Evolutionary conservation across 2,888 invertebrate species (phyloP), one percentile per base, ranked within the genome.

Genomic region (Punctoribates punctum): DNA sequence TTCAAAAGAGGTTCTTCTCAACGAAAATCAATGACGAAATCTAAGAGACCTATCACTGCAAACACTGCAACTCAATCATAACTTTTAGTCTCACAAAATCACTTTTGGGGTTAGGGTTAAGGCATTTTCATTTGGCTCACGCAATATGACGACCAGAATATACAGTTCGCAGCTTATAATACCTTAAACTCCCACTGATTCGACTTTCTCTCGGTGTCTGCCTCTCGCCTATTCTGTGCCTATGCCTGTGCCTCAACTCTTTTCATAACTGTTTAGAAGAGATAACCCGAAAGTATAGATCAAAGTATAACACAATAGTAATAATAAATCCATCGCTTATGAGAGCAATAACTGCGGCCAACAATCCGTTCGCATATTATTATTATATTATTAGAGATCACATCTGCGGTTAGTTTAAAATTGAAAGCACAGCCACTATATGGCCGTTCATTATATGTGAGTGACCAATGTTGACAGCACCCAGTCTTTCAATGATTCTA

Each of bases 361-460:
- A 23, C 60, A 60, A 60, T 60, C 60, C 60, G 25, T 60, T 60
- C 60, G 48, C 48, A 60, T 60, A 60, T 60, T 60, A 60, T 60
- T 60, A 60, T 60, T 60, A 27, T 48, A 48, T 27, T 9, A 60
- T 60, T 60, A 23, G 8, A 60, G 9, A 9, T 15, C 23, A 60
- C 60, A 60, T 60, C 60, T 60, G 60, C 25, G 60, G 60, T 60
- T 60, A 25, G 60, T 23, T 60, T 60, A 60, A 60, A 60, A 60
- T 25, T 27, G 60, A 60, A 60, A 60, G 60, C 23, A 4, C 48
- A 3, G 48, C 13, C 48, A 48, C 17, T 48, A 60, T 15, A 11
- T 8, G 20, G 25, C 5, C 23, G 23, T 60, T 23, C 27, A 60
- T 60, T 60, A 60, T 60, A 15, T 6, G 23, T n/a, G 13, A 23